Evolutionary conservation across 2,888 invertebrate species (phyloP).

Genomic region (Frankliniella fusca): DNA sequence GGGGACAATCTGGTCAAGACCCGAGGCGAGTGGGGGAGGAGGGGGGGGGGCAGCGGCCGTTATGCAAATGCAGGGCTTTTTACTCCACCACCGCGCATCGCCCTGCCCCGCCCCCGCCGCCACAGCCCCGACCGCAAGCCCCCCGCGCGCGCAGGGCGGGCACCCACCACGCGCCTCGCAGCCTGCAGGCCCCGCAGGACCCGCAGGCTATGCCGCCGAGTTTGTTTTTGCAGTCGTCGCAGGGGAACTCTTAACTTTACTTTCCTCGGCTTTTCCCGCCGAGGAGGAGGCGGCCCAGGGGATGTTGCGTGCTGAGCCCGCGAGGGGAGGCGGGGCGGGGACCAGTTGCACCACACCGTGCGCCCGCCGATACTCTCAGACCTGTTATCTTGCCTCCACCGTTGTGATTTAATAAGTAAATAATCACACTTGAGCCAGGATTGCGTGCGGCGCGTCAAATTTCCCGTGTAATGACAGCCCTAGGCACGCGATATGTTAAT

Average conservation of each 20-base stretch:
- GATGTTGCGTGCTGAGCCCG: background rate
- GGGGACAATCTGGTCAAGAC: background rate
- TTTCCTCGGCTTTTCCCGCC: background rate
- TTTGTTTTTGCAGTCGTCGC: conserved; percentile 24
- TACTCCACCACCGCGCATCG: background rate
- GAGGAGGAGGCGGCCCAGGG: background rate
- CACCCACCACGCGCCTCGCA: background rate
- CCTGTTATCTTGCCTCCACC: too few species aligned
- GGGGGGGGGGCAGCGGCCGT: background rate
- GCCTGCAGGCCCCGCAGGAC: too few species aligned
- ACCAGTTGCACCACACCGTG: too few species aligned
- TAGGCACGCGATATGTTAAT: too few species aligned
- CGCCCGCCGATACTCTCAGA: too few species aligned
- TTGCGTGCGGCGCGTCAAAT: too few species aligned
- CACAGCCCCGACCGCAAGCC: background rate
- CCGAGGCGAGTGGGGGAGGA: background rate
- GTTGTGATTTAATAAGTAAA: too few species aligned
- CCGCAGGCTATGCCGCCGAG: background rate
- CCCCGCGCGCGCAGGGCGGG: background rate
- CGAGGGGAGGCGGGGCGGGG: background rate
- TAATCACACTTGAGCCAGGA: too few species aligned
- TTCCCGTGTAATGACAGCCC: too few species aligned
- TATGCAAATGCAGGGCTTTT: conserved; percentile 23
- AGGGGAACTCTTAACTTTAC: conserved; percentile 1
- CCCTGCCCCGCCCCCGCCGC: background rate